Evolutionary conservation across 1,140 invertebrate species (phyloP), one percentile per base, ranked within the genome.

Genomic region (Metopolophium dirhodum): DNA sequence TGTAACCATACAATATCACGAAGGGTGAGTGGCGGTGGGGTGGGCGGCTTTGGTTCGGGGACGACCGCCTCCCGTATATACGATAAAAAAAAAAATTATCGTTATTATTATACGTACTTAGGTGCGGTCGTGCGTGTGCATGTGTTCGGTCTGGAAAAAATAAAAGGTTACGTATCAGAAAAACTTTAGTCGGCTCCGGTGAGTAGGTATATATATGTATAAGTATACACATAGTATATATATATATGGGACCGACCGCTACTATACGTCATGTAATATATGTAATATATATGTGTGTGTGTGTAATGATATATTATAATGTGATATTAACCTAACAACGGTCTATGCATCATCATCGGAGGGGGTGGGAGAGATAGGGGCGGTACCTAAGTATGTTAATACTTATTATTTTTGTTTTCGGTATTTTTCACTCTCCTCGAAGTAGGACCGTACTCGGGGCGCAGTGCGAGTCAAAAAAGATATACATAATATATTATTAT

Each of bases 11-110:
- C 41, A 26, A 87, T 30, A 87, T 47, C n/a, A 20, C 11, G 26
- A 47, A 4, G 61, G 61, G 30, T 26, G 54, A 23, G 54, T 57
- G 54, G 54, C 1, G 57, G 54, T 57, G 54, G 57, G 57, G 57
- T n/a, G 45, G 26, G 41, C 26, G 85, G 85, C 41, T 49, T 87
- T 37, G 85, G 85, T 30, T 45, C 51, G 54, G 51, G 57, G 35
- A 91, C 26, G 90, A 91, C 54, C 90, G 90, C 51, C 90, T 57
- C 51, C 90, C n/a, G 85, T 87, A 87, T 87, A 49, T n/a, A 14
- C 85, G 45, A 41, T 45, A 41, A 85, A 6, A 35, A n/a, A 35
- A 35, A 37, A 41, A 41, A 85, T 41, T 85, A 85, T 41, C 35
- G 37, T 85, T 85, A 45, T 85, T 85, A 85, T 85, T 85, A 45